These are phyloP conservation scores for Oreochromis grahami DNA, from an alignment of 2,797 vertebrate species.

Conservation along the genomic window DNA sequence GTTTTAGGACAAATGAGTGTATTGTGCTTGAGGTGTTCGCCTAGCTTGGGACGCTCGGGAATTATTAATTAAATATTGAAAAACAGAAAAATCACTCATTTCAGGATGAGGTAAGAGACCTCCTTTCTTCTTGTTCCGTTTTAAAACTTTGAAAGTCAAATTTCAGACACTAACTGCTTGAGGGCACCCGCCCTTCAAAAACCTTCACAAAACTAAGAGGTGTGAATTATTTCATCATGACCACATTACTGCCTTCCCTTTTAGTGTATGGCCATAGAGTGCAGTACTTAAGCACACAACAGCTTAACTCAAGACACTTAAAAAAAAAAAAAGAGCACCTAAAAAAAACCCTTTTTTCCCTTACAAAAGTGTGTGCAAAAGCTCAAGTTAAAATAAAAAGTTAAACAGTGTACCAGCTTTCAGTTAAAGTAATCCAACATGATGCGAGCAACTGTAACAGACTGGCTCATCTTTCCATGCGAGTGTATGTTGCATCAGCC, in stretches of 20 bases:
- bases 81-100: fast-evolving
- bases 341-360: not conserved
- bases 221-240: not conserved
- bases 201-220: not conserved
- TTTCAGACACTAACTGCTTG: not conserved
- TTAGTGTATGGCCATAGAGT: not conserved
- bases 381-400: not conserved
- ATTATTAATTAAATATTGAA: fast-evolving
- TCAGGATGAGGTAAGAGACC: not conserved
- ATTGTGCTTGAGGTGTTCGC: not conserved
- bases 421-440: not conserved
- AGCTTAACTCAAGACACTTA: not conserved
- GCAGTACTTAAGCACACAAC: not conserved
- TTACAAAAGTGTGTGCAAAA: not conserved
- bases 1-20: not conserved
- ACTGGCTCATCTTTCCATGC: slow-evolving; percentile 13
- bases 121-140: not conserved
- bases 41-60: not conserved
- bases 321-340: not conserved
- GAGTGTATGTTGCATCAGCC: not conserved
- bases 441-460: not conserved
- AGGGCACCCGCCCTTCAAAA: not conserved
- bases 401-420: not conserved
- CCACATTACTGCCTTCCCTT: not conserved
- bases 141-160: not conserved